Conservation (phyloP, 2,797 vertebrate genomes). For the Pygocentrus nattereri region DNA sequence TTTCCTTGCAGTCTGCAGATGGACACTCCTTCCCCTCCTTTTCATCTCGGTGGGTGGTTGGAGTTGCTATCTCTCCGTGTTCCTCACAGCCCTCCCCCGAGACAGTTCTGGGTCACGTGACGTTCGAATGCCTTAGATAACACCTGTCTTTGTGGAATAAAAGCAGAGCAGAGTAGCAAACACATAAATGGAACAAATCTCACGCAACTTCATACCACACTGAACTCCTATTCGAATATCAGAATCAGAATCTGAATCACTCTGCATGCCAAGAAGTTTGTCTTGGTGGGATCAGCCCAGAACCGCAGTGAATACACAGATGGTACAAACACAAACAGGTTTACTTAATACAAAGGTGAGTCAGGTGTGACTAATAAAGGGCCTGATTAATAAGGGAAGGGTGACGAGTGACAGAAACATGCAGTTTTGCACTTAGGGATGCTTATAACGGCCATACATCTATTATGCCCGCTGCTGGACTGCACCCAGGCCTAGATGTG, state of each 20-base stretch:
- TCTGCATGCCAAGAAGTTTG: neutral
- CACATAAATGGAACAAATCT: constrained; percentile 19
- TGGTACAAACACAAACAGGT: neutral
- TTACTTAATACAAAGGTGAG: neutral
- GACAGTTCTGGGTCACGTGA: constrained; percentile 38
- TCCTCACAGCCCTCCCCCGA: constrained; percentile 39
- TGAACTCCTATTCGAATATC: neutral
- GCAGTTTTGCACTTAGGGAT: constrained; percentile 37
- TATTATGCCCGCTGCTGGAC: neutral
- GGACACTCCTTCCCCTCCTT: constrained; percentile 46
- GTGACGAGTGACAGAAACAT: constrained; percentile 11
- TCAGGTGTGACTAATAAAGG: neutral
- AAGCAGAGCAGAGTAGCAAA: constrained; percentile 41
- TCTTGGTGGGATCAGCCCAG: neutral
- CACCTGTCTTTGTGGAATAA: constrained; percentile 5
- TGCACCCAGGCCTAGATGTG: constrained; percentile 51
- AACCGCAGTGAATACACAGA: neutral
- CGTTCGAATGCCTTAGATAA: constrained; percentile 48
- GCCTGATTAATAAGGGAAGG: neutral
- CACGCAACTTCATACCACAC: neutral
- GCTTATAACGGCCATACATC: neutral
- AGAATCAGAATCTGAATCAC: too few relatives aligned
- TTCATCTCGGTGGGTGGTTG: constrained; percentile 74
- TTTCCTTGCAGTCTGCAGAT: constrained; percentile 56
- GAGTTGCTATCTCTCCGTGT: constrained; percentile 58